Conservation (phyloP, 2,113 vertebrate species). For the Sturnira hondurensis region DNA sequence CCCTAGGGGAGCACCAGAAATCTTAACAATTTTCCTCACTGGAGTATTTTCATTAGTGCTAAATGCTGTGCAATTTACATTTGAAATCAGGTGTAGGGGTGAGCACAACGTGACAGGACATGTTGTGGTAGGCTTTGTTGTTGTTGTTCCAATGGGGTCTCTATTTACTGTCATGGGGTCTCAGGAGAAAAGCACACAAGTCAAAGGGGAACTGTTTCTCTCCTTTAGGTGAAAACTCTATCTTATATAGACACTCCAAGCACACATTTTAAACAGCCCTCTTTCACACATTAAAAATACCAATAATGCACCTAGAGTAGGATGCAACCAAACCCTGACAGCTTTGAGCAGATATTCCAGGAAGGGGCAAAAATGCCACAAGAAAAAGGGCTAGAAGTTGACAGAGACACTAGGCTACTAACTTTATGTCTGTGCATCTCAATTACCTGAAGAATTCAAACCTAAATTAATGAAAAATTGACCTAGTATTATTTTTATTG, state of each 20-base stretch:
- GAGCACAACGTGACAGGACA: slow-evolving; percentile 86
- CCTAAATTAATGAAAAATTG: slow-evolving; percentile 22
- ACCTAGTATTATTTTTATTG: slow-evolving; percentile 15
- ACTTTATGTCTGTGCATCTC: not conserved
- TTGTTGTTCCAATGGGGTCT: slow-evolving; percentile 73
- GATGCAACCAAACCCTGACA: slow-evolving; percentile 55
- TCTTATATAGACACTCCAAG: slow-evolving; percentile 69
- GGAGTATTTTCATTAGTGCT: slow-evolving; percentile 89
- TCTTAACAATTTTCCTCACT: slow-evolving; percentile 90
- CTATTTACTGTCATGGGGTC: slow-evolving; percentile 78
- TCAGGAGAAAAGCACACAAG: slow-evolving; percentile 76
- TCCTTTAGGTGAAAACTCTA: slow-evolving; percentile 49
- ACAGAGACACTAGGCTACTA: slow-evolving; percentile 2
- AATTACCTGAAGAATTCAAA: not conserved
- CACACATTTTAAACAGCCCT: slow-evolving; percentile 75
- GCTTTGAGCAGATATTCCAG: slow-evolving; percentile 26
- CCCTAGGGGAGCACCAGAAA: slow-evolving; percentile 87
- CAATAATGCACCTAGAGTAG: slow-evolving; percentile 45
- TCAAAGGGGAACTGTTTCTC: slow-evolving; percentile 72
- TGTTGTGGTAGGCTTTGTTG: slow-evolving; percentile 70
- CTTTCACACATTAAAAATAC: slow-evolving; percentile 61
- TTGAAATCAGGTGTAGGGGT: slow-evolving; percentile 86
- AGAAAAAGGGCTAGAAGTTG: not conserved
- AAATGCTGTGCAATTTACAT: slow-evolving; percentile 90
- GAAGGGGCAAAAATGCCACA: not conserved